A percentile compares a stretch with the other conserved stretches of the same genome.
phyloP scores from a whole-genome alignment of 2,888 invertebrate genomes.

The Brenthis daphne region DNA sequence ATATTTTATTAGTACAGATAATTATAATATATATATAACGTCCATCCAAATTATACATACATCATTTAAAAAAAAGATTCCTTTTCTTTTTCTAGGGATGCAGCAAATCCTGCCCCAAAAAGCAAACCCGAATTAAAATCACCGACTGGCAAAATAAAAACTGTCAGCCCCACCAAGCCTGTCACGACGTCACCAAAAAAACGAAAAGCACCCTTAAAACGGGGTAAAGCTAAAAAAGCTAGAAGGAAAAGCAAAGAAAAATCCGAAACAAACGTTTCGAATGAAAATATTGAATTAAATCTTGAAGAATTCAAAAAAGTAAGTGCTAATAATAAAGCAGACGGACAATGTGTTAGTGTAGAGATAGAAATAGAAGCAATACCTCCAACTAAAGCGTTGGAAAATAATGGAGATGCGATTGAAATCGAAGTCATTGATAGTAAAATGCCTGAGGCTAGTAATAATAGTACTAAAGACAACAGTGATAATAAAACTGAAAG shows the following conservation, averaged over 20 bases:
- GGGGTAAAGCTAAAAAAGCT: not conserved
- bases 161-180: constrained; percentile 33
- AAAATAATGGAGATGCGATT: constrained; percentile 34
- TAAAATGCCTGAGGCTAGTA: not conserved
- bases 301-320: constrained; percentile 25
- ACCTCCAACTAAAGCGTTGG: not conserved
- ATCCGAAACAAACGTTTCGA: not conserved
- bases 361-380: not conserved
- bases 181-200: constrained; percentile 31
- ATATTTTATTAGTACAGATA: too few relatives aligned
- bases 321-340: not conserved
- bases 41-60: too few relatives aligned
- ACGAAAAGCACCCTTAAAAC: constrained; percentile 21
- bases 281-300: constrained; percentile 16
- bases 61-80: not conserved
- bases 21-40: too few relatives aligned
- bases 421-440: constrained; percentile 44
- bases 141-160: constrained; percentile 37
- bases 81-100: constrained; percentile 10
- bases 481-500: not conserved
- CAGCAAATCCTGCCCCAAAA: constrained; percentile 11
- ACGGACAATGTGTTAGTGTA: not conserved
- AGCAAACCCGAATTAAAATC: constrained; percentile 33
- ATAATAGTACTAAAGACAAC: not conserved
- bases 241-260: constrained; percentile 29